These are phyloP conservation scores for Paradisaea rubra DNA, from an alignment of 2,113 vertebrate species.

Conservation along the genomic window DNA sequence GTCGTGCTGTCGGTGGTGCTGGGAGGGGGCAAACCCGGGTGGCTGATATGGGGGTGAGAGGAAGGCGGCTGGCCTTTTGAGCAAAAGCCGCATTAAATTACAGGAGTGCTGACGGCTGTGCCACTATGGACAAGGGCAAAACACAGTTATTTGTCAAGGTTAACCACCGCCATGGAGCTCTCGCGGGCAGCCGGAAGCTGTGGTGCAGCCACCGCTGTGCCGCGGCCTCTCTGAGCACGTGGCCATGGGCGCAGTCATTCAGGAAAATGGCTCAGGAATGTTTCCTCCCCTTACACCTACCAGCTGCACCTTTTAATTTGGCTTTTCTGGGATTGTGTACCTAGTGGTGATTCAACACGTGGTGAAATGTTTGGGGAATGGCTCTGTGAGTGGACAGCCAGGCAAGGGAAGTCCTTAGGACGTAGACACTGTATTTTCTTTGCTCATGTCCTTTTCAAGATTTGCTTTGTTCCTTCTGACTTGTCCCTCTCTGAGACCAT, in stretches of 20 bases:
- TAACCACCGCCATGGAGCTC: neutral
- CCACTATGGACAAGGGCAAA: neutral
- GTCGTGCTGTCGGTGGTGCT: fast-evolving
- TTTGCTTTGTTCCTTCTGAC: neutral
- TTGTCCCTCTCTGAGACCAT: neutral
- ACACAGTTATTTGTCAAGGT: conserved; percentile 2
- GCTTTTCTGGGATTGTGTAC: neutral
- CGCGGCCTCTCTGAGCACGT: neutral
- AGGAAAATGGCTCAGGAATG: neutral
- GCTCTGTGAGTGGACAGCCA: neutral
- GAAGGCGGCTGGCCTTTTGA: neutral
- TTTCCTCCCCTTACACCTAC: neutral
- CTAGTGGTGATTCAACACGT: neutral
- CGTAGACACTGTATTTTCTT: fast-evolving
- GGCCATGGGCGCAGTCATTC: neutral
- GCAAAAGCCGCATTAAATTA: neutral
- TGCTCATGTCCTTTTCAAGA: neutral
- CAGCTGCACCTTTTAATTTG: neutral
- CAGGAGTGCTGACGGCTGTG: neutral
- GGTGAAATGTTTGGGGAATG: neutral
- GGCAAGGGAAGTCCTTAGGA: neutral
- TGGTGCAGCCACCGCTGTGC: neutral
- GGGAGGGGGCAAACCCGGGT: neutral
- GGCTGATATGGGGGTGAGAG: fast-evolving
- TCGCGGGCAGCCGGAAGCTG: neutral